Conservation (phyloP, 2,113 vertebrate genomes). For the Patagioenas fasciata region DNA sequence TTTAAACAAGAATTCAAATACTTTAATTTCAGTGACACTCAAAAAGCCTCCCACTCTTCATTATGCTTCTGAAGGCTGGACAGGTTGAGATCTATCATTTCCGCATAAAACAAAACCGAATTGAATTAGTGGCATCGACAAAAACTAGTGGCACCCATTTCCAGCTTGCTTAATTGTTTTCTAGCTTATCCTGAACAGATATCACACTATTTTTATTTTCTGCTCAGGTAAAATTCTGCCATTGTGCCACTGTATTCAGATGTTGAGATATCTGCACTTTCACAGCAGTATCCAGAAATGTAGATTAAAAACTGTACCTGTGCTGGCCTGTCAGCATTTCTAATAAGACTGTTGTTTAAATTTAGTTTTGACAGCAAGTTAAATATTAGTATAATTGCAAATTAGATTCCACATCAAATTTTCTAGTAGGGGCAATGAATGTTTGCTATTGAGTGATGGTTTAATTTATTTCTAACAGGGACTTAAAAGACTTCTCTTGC, state of each 20-base stretch:
- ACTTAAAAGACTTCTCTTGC: constrained; percentile 45
- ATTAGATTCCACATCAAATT: constrained; percentile 58
- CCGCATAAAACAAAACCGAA: not conserved
- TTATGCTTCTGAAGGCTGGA: not conserved
- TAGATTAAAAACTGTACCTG: not conserved
- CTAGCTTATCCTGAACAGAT: not conserved
- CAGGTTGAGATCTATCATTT: not conserved
- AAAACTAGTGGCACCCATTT: not conserved
- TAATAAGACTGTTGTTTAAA: constrained; percentile 15
- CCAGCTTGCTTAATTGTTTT: not conserved
- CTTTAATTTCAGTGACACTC: not conserved
- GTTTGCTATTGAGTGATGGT: constrained; percentile 56
- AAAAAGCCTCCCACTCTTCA: not conserved
- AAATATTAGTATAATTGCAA: constrained; percentile 68
- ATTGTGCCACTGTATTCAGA: not conserved
- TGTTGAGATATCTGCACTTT: not conserved
- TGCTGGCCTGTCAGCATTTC: not conserved
- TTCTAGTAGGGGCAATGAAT: not conserved
- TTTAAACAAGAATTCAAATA: not conserved
- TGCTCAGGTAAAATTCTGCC: not conserved
- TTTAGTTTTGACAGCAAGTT: constrained; percentile 46
- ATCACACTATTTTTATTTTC: not conserved
- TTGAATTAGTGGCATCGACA: not conserved
- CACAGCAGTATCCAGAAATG: not conserved
- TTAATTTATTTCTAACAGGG: constrained; percentile 70